phyloP scores from a whole-genome alignment of 2,113 vertebrate species.

The Pelusios castaneus region DNA sequence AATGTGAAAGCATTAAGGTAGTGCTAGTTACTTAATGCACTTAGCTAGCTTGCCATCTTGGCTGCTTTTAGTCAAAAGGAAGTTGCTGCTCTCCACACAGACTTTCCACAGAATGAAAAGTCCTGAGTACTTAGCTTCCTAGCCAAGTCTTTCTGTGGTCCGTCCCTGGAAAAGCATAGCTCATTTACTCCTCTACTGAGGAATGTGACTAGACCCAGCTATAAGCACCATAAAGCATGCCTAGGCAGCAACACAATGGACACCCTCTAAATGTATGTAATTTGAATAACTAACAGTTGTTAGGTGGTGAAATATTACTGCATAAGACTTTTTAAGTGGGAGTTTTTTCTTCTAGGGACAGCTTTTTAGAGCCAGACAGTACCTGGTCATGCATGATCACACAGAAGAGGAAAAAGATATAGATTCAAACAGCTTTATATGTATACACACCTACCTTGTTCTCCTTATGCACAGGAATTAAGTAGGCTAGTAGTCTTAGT shows the following conservation, averaged over 20 bases:
- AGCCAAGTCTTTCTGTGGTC: not conserved
- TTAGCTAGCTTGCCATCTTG: not conserved
- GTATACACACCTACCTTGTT: not conserved
- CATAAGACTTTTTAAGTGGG: not conserved
- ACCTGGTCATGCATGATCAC: not conserved
- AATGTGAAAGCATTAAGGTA: not conserved
- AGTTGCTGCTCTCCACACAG: fast-evolving
- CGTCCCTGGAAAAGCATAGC: not conserved
- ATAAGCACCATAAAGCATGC: not conserved
- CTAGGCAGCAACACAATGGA: not conserved
- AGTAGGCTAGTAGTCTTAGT: not conserved
- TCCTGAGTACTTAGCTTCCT: not conserved
- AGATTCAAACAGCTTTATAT: fast-evolving
- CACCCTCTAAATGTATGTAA: not conserved
- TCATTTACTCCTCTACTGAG: not conserved
- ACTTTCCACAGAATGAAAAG: not conserved
- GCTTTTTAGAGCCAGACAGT: fast-evolving
- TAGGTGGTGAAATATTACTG: not conserved
- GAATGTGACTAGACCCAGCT: not conserved
- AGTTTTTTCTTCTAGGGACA: not conserved
- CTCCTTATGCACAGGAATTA: not conserved
- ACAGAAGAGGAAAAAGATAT: not conserved
- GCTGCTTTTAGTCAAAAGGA: not conserved
- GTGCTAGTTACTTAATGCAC: not conserved
- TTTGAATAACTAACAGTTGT: not conserved